Evolutionary conservation across 2,113 vertebrate species (phyloP), one percentile per base, ranked within the genome.

Genomic region (Polyodon spathula): DNA sequence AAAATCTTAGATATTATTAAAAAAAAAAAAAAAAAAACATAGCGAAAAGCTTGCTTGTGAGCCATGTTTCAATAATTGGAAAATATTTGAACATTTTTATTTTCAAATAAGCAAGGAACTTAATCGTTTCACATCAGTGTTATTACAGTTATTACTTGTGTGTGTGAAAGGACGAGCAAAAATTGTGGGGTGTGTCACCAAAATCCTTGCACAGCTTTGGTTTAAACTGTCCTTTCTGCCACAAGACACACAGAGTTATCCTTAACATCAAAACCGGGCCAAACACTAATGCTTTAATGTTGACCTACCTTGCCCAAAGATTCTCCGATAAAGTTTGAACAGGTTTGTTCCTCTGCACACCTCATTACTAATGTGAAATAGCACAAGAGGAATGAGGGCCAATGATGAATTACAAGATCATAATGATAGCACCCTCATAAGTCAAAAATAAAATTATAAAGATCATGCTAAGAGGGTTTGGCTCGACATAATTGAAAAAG

Each of bases 261-360:
- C 84, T 80, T 85, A 85, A 87, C 83, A 86, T 83, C 86, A 80
- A 84, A 88, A 87, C 78, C 86, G 85, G 86, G 84, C 79, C 86
- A 86, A 67, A 66, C 62, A 60, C 70, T 42, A 70, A 74, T 73
- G 77, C 79, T 82, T n/a, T 84, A 75, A 73, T 69, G 74, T 71
- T 84, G 85, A 85, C 86, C 86, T 88, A 88, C 82, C 86, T 88
- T 82, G 83, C 79, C 81, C 79, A 60, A 77, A 86, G 78, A 84
- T 81, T 86, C 79, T 79, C 67, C 69, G 78, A 80, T 80, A 81
- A 83, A 84, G 77, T 76, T 81, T 76, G 87, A 84, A 86, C 85
- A 88, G 84, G 77, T 70, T 66, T 75, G 68, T 76, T 86, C 84
- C 83, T 87, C 83, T 60, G 75, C 58, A 84, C 85, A 87, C 81